phyloP scores from a whole-genome alignment of 37 sponge, comb jelly and placozoan species.

The Amphimedon queenslandica region DNA sequence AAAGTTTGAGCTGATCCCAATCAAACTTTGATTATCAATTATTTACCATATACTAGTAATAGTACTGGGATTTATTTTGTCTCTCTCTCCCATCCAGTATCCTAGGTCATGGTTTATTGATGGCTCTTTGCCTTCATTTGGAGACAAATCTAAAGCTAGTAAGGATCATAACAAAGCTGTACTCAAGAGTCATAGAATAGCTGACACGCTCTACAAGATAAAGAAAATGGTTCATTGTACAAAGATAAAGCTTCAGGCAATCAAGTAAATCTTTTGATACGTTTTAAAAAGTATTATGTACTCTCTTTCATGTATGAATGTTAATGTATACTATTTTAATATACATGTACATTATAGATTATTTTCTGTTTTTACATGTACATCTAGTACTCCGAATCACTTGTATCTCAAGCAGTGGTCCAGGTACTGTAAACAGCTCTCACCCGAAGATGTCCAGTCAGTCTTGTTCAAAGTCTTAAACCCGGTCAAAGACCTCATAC shows the following conservation, averaged over 20 bases:
- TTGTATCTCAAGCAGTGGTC: constrained; percentile 63
- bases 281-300: neutral
- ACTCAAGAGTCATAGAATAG: constrained; percentile 18
- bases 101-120: constrained; percentile 45
- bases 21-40: no score
- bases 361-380: neutral
- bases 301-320: neutral
- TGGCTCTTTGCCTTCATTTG: constrained; percentile 40
- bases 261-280: constrained; percentile 34
- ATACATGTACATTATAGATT: neutral
- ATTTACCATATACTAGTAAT: no score
- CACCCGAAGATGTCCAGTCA: constrained; percentile 8
- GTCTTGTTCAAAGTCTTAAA: constrained; percentile 17
- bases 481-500: constrained; percentile 1
- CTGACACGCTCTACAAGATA: constrained; percentile 24
- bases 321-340: neutral
- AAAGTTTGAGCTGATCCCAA: no score
- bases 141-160: constrained; percentile 37
- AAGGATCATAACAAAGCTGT: constrained; percentile 12
- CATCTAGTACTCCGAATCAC: constrained; percentile 33
- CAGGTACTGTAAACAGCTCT: constrained; percentile 30
- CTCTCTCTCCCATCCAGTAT: no score
- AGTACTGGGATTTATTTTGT: no score
- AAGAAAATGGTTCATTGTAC: constrained; percentile 39
- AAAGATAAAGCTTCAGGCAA: constrained; percentile 53